Evolutionary conservation across 92 coral and sea anemone species (phyloP).

Genomic region (Blastomussa wellsi): DNA sequence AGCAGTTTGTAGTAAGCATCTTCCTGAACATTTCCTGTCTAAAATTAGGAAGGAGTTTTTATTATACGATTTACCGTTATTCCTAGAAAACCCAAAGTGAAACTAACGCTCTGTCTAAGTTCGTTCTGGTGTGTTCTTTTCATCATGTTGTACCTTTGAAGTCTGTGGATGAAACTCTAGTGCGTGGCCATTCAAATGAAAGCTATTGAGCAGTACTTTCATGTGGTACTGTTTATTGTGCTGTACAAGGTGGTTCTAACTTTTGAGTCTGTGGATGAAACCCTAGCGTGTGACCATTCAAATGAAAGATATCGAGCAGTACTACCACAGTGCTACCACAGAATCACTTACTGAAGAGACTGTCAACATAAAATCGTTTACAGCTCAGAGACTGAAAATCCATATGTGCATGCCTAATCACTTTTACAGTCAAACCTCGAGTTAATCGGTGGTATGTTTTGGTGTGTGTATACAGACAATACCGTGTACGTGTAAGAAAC

Average conservation of each 20-base stretch:
- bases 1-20: neutral
- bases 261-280: neutral
- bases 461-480: neutral
- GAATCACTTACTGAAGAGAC: too few species aligned
- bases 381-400: neutral
- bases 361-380: too few species aligned
- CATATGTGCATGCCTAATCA: too few species aligned
- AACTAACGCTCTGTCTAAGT: neutral
- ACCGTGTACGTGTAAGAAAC: neutral
- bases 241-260: conserved; percentile 5
- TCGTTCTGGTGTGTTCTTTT: neutral
- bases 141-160: too few species aligned
- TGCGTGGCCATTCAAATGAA: too few species aligned
- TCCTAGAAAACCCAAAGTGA: neutral
- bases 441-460: too few species aligned
- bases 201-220: neutral
- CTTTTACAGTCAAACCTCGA: neutral
- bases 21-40: neutral
- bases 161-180: too few species aligned
- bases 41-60: neutral
- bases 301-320: too few species aligned
- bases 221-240: neutral
- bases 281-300: too few species aligned
- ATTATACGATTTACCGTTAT: neutral
- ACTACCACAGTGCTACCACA: too few species aligned